A percentile compares a stretch with the other conserved stretches of the same genome.
Conservation (phyloP, 2,113 vertebrate species). For the Ariopsis seemanni region DNA sequence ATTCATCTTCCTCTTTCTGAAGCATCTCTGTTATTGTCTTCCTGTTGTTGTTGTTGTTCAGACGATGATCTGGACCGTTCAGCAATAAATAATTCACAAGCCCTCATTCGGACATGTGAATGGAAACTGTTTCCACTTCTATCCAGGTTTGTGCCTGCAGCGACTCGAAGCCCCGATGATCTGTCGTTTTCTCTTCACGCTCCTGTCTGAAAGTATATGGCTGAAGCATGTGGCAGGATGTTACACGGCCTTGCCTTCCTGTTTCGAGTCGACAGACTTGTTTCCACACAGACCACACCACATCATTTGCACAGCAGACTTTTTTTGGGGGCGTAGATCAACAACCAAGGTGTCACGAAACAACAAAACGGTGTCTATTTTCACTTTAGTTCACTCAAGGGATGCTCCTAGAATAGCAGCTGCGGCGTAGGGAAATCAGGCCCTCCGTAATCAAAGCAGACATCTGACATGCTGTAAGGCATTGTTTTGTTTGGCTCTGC, state of each 20-base stretch:
- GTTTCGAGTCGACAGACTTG: constrained; percentile 43
- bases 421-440: neutral
- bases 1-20: neutral
- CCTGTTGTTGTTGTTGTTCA: constrained; percentile 41
- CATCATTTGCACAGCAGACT: constrained; percentile 42
- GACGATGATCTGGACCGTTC: constrained; percentile 63
- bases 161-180: neutral
- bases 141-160: constrained; percentile 11
- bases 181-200: too few species aligned
- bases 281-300: constrained; percentile 37
- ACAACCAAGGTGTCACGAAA: constrained; percentile 6
- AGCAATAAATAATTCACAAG: constrained; percentile 72
- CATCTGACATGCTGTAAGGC: neutral
- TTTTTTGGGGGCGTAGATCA: neutral
- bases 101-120: constrained; percentile 55
- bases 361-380: neutral
- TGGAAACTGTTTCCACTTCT: constrained; percentile 29
- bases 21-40: constrained; percentile 34
- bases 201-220: constrained; percentile 36
- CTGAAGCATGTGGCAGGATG: constrained; percentile 65
- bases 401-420: neutral
- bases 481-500: neutral
- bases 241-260: constrained; percentile 70
- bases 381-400: neutral
- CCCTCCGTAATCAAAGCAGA: neutral